Conservation (phyloP, 2,888 invertebrate species). For the Drymonia ruficornis region DNA sequence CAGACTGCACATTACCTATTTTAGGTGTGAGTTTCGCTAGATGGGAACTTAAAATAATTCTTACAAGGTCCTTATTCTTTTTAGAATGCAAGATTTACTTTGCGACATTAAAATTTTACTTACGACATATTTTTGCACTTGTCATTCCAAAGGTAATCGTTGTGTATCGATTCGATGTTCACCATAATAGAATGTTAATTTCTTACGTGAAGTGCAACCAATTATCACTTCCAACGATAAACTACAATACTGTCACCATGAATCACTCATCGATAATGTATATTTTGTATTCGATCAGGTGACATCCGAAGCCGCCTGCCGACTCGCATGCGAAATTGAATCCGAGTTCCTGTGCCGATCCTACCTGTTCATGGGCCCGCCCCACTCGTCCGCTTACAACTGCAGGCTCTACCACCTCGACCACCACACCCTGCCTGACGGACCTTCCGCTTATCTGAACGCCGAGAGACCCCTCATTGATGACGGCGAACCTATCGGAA, state of each 20-base stretch:
- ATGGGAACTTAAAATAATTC: too few species aligned
- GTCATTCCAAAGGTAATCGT: too few species aligned
- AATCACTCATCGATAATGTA: slow-evolving; percentile 25
- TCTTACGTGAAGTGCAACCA: not conserved
- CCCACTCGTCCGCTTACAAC: slow-evolving; percentile 93
- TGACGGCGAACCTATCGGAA: slow-evolving; percentile 95
- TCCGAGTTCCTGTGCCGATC: slow-evolving; percentile 96
- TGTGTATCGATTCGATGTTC: too few species aligned
- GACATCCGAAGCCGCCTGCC: slow-evolving; percentile 94
- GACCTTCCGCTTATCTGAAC: slow-evolving; percentile 95
- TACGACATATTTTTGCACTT: too few species aligned
- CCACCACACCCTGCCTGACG: slow-evolving; percentile 96
- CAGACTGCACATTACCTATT: too few species aligned
- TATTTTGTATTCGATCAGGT: slow-evolving; percentile 78
- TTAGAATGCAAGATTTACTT: too few species aligned
- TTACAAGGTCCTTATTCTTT: too few species aligned
- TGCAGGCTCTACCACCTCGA: slow-evolving; percentile 96
- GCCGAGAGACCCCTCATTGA: slow-evolving; percentile 96
- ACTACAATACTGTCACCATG: slow-evolving; percentile 14
- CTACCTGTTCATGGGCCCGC: slow-evolving; percentile 91
- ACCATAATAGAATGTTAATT: not conserved
- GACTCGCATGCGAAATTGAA: slow-evolving; percentile 95
- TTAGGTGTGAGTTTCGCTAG: too few species aligned
- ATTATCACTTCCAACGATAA: not conserved
- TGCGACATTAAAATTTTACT: too few species aligned